Base-by-base conservation (phyloP, 2,888 invertebrate genomes). In the Gasteruption jaculator region DNA sequence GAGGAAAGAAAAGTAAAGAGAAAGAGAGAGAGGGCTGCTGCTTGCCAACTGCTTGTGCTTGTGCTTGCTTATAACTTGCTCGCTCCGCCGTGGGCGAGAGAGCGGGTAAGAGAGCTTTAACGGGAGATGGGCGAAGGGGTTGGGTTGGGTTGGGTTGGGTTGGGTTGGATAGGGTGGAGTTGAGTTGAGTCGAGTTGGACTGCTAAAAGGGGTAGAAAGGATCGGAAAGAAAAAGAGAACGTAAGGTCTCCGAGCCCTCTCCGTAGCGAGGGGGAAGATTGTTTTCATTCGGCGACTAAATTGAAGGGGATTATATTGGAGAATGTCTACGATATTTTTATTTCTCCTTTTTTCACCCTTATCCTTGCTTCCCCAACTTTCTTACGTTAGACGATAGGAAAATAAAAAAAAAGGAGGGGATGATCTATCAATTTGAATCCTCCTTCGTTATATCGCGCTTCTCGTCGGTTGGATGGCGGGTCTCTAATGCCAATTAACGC, bases 231-330 rank as follows among this genome's bases (percentile, higher is more conserved):
- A 21, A 15, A 38, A 21, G 40, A n/a, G 41, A 24, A 29, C 32
- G 38, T 5, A 18, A 22, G n/a, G n/a, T n/a, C n/a, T n/a, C n/a
- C n/a, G n/a, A n/a, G n/a, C n/a, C n/a, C n/a, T n/a, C n/a, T n/a
- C n/a, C n/a, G n/a, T n/a, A n/a, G n/a, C 53, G 52, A 50, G 50
- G 52, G 56, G 56, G 53, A 58, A 60, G 61, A 62, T 62, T 61
- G 61, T 61, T 62, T 62, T 60, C 58, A 62, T 61, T 62, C 57
- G 58, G 50, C 52, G 54, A 50, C 60, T 56, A 57, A 60, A 61
- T 61, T 61, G 61, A 62, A 62, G 58, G 56, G 61, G n/a, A n/a
- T n/a, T n/a, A n/a, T n/a, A n/a, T n/a, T n/a, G n/a, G n/a, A n/a
- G n/a, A n/a, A n/a, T n/a, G n/a, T n/a, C n/a, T n/a, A n/a, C n/a